Evolutionary conservation across 1,140 invertebrate species (phyloP).

Genomic region (Coenobita brevimanus): DNA sequence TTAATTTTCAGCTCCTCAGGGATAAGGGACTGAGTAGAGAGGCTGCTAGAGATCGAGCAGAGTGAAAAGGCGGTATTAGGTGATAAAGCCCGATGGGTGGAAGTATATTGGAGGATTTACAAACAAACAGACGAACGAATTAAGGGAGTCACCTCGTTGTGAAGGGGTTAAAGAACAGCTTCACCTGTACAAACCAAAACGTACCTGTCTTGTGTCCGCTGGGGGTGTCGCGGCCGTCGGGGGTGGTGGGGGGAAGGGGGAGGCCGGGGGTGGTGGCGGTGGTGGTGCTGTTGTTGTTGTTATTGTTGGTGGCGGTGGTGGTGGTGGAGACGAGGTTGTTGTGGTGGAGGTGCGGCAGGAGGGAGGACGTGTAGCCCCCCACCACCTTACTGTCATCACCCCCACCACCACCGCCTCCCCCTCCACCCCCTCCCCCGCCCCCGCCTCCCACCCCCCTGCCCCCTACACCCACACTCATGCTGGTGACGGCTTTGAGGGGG

Average conservation of each 20-base stretch:
- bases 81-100: too few species aligned
- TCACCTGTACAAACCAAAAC: too few species aligned
- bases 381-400: conserved; percentile 9
- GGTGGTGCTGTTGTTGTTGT: not conserved
- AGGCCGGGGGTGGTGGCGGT: not conserved
- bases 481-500: conserved; percentile 46
- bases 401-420: not conserved
- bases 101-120: too few species aligned
- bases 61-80: too few species aligned
- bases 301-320: conserved; percentile 2
- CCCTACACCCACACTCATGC: conserved; percentile 36
- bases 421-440: not conserved
- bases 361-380: conserved; percentile 45
- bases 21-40: too few species aligned
- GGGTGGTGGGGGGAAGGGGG: conserved; percentile 36
- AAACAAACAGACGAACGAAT: too few species aligned
- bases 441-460: not conserved
- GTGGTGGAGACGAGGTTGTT: not conserved
- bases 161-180: too few species aligned
- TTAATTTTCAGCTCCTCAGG: too few species aligned
- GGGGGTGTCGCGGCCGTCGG: conserved; percentile 46
- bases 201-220: conserved; percentile 44
- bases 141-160: too few species aligned
- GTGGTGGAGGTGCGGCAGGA: conserved; percentile 39
- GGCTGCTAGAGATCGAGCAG: too few species aligned